Evolutionary conservation across 2,888 invertebrate genomes (phyloP), one percentile per base, ranked within the genome.

Genomic region (Drosophila infuscata): DNA sequence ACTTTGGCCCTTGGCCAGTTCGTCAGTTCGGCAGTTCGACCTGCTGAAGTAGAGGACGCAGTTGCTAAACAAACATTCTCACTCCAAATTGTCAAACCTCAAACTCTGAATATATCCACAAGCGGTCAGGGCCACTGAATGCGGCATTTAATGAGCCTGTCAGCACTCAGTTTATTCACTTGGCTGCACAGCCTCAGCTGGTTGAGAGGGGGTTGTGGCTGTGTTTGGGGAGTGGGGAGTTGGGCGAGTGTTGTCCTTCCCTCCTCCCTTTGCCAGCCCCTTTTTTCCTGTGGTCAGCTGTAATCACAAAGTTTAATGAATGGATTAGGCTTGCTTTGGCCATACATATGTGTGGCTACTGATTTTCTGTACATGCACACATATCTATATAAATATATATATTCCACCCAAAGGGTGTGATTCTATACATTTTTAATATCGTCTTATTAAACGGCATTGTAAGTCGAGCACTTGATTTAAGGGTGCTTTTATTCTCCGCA

Each of bases 221-320:
- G 65, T 12, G 35, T 20, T 61, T 15, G 46, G 46, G 36, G 38
- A 38, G 49, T 33, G 17, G 49, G 36, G 9, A 9, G 33, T 46
- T 29, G 33, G 12, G 56, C 49, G 60, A 51, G 67, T 60, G 63
- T 48, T 81, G 70, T 65, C 33, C 61, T 29, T 29, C 0, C 46
- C 20, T 12, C 25, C 25, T 17, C 56, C 56, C 8, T 12, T 29
- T 46, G 43, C 30, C 62, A 35, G 32, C 54, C 69, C 68, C 62
- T 5, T 56, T n/a, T 17, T 11, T 25, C 33, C 67, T 78, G 75
- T 78, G 87, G 90, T 90, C 90, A 87, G 89, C 69, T 74, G 79
- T 89, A 90, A 89, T 89, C 90, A 86, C 75, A 79, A 90, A 87
- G 87, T 88, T 90, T 90, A 87, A 87, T 90, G 87, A 87, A 87